Evolutionary conservation across 2,113 vertebrate genomes (phyloP), one percentile per base, ranked within the genome.

Genomic region (Chaenocephalus aceratus): DNA sequence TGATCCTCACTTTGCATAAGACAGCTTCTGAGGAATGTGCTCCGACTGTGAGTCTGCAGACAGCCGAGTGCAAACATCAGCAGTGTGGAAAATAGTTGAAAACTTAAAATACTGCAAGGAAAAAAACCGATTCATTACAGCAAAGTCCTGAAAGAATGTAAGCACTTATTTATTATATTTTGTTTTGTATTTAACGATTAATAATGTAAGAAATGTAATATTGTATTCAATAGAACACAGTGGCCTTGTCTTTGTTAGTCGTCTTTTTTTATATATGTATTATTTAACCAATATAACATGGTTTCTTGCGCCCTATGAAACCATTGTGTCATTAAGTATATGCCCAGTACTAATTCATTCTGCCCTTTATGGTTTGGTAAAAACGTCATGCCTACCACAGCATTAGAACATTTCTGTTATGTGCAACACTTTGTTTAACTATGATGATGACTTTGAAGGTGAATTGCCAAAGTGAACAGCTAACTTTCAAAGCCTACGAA

Each of bases 401-500:
- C 46, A 45, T 69, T 49, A 62, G 41, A 65, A 18, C n/a, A 67
- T 67, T 46, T 46, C 1, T 26, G 48, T 65, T 1, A 12, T 44
- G 41, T 59, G 1, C 21, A 21, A 60, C 15, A 57, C 8, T 34
- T 60, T 72, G 10, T 53, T 23, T 48, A 13, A 9, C 6, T 48
- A 13, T 41, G 62, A 58, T 13, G 12, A 53, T 3, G 14, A 67
- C 11, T 66, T 30, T 49, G 15, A 67, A 70, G 36, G 46, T n/a
- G 18, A 51, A 14, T 74, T 76, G 67, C 72, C 59, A 70, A 82
- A 70, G 52, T 79, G 36, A 75, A 63, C 53, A 15, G 48, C n/a
- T 41, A 57, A 48, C 44, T 21, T 53, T 62, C 4, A 58, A 23
- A 8, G 10, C 56, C 23, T 12, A 16, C 45, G 15, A 4, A 52